These are phyloP conservation scores for Trididemnum nubilum DNA, from an alignment of 23 tunicate genomes.

Conservation along the genomic window DNA sequence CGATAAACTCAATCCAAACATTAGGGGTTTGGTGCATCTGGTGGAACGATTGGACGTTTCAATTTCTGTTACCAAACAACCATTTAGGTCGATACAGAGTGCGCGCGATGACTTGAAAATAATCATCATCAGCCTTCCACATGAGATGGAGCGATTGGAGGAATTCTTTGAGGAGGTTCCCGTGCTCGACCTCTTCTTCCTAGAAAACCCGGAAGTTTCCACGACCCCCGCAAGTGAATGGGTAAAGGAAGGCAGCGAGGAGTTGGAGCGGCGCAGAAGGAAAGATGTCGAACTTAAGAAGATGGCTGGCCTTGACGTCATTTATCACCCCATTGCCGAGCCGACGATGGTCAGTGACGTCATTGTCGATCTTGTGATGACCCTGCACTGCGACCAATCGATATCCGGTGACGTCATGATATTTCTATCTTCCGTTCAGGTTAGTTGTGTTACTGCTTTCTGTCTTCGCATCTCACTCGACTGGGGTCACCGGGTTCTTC, in stretches of 20 bases:
- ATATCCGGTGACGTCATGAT: slow-evolving; percentile 58
- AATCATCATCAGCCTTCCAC: slow-evolving; percentile 57
- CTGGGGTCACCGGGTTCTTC: neutral
- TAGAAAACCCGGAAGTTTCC: slow-evolving; percentile 34
- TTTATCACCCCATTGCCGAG: slow-evolving; percentile 12
- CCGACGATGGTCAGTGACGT: slow-evolving; percentile 31
- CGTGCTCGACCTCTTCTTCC: slow-evolving; percentile 72
- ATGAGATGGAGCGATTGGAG: slow-evolving; percentile 85
- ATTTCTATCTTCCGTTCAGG: slow-evolving; percentile 57
- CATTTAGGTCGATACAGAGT: slow-evolving; percentile 46
- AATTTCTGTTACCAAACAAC: too few species aligned
- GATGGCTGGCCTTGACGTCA: slow-evolving; percentile 1
- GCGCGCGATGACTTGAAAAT: slow-evolving; percentile 64
- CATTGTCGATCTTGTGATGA: slow-evolving; percentile 41
- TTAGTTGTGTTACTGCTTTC: too few species aligned
- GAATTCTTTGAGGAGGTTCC: slow-evolving; percentile 96
- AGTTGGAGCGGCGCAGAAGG: slow-evolving; percentile 8
- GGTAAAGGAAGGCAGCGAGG: slow-evolving; percentile 30
- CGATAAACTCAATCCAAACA: too few species aligned
- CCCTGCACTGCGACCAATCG: slow-evolving; percentile 66
- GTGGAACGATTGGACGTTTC: too few species aligned
- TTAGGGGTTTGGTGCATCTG: too few species aligned
- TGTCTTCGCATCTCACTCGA: neutral
- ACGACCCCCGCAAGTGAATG: neutral
- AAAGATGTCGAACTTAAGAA: slow-evolving; percentile 11